Evolutionary conservation across 2,113 vertebrate genomes (phyloP), one percentile per base, ranked within the genome.

Genomic region (Halichoerus grypus): DNA sequence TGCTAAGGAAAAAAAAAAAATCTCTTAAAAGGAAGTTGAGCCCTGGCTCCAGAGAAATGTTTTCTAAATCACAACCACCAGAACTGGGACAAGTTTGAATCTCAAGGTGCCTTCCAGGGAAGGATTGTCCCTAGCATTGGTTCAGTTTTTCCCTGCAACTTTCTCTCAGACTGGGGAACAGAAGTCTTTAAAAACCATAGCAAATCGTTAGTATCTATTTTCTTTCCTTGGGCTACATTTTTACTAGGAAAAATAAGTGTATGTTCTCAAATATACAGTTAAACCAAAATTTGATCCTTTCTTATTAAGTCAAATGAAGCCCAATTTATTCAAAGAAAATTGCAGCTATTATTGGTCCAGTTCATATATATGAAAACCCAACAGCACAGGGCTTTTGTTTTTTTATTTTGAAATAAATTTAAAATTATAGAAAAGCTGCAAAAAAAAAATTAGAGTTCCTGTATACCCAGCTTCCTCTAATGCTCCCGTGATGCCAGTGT

Each of bases 321-420:
- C 77, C 61, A 85, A 84, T 77, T 84, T 76, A n/a, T 57, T 67
- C 46, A 74, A 26, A 65, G 49, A 87, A 92, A 92, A 74, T 51
- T 13, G 10, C 59, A 77, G 59, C 49, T 84, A 31, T 36, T 69
- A 84, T 39, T 83, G 79, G 69, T 84, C 51, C 5, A 12, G 5
- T 76, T 65, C 21, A 55, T n/a, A 24, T 65, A 21, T 90, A 76
- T 84, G 67, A 84, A 65, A 96, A 71, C 53, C n/a, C 55, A 46
- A 72, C 4, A 65, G 33, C 21, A 13, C 14, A 89, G 39, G 39
- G 11, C 18, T 88, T 96, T 93, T 80, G 59, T 16, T 65, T 77
- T 46, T 71, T 80, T 67, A 77, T 95, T 87, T 76, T 85, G 53
- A 91, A 94, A 86, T 86, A 88, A 24, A 89, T 63, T 71, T 74